Base-by-base conservation (phyloP, 1,140 invertebrate genomes). In the Heliothis subflexa region DNA sequence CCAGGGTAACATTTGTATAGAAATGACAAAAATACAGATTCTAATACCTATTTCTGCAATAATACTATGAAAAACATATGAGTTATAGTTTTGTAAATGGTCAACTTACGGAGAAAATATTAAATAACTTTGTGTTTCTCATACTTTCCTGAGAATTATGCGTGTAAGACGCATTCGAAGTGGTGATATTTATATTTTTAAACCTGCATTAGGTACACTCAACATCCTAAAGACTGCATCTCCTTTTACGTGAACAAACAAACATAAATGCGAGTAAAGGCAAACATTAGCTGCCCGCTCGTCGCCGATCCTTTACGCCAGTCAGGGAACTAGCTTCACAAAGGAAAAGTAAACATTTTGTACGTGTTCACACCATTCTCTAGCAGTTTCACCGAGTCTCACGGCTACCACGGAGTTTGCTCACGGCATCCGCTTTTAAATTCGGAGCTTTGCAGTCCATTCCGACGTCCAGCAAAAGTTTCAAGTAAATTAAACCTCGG, bases 281-380 rank as follows among this genome's bases (percentile, higher is more conserved):
- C 55, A 74, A 74, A 74, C 45, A 49, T 61, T 61, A 11, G 18
- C 25, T 25, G 47, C 12, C 21, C 66, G 77, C 71, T 76, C 11
- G 14, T 33, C 12, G 71, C 57, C 28, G 45, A 55, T 78, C 28
- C 28, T 75, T 78, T 78, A 61, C 52, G 40, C 75, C 57, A 64
- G 45, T 54, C 28, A 33, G 16, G 25, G 66, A 81, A 81, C 74
- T 79, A 61, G 72, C 61, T 81, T 68, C 70, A 81, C 80, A 78
- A 80, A 75, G 78, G 73, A 78, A 78, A 84, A 57, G 81, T 76
- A 85, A 87, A 87, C 84, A 85, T 84, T 81, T 64, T 75, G 61
- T 79, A 80, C 80, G 82, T 84, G 82, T 83, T 83, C 82, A 74
- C 81, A 83, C 80, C 78, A 77, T 71, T 76, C 78, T 76, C 73